Conservation (phyloP, 2,113 vertebrate genomes). For the Plestiodon gilberti region DNA sequence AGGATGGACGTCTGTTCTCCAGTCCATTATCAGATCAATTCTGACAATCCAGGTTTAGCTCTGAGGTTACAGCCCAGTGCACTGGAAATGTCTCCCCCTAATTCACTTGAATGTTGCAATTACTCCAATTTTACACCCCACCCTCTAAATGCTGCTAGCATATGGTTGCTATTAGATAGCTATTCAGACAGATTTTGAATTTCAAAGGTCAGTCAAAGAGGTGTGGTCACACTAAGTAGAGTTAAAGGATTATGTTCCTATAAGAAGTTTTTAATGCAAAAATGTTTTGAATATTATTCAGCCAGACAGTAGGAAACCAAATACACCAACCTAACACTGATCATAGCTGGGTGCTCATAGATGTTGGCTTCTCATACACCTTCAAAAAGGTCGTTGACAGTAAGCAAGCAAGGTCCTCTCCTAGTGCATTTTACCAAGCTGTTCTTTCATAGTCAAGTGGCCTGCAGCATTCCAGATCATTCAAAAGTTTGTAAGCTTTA, state of each 20-base stretch:
- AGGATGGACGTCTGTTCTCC: neutral
- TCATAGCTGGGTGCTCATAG: neutral
- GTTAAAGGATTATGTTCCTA: neutral
- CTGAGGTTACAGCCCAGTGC: neutral
- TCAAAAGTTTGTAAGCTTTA: neutral
- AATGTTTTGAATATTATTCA: neutral
- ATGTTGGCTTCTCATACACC: neutral
- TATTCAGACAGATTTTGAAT: neutral
- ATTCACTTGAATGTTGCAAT: neutral
- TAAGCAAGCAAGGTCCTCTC: no score
- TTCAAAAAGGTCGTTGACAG: neutral
- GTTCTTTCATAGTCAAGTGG: neutral
- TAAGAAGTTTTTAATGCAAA: neutral
- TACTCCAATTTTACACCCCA: neutral
- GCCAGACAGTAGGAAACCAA: neutral
- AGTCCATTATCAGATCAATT: neutral
- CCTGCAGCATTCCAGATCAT: neutral
- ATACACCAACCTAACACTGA: neutral
- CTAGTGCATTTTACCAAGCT: neutral
- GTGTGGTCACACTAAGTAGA: neutral
- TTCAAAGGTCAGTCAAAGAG: neutral
- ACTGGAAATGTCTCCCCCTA: neutral
- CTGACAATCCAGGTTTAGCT: neutral
- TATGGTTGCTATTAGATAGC: neutral
- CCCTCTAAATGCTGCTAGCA: neutral